These are phyloP conservation scores for Triplophysa dalaica DNA, from an alignment of 2,113 vertebrate species.

Conservation along the genomic window DNA sequence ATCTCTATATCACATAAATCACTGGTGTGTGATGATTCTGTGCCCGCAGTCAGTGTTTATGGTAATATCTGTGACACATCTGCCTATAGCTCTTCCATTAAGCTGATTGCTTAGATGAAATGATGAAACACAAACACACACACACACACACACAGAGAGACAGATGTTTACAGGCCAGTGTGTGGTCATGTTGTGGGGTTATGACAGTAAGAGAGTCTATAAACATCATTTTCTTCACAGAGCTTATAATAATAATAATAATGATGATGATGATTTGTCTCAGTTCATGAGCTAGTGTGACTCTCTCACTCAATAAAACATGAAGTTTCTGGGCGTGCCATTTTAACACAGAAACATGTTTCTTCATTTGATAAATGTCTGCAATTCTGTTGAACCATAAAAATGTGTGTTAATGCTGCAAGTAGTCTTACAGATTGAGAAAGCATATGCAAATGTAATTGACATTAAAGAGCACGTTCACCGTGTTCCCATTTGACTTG, in stretches of 20 bases:
- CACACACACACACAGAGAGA: conserved; percentile 23
- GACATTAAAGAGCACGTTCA: no score
- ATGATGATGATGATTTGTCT: not conserved
- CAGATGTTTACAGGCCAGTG: not conserved
- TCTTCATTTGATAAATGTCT: no score
- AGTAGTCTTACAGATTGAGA: no score
- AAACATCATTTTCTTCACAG: conserved; percentile 24
- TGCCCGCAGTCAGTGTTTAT: conserved; percentile 83
- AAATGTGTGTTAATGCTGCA: no score
- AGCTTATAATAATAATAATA: conserved; percentile 18
- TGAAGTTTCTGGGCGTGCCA: not conserved
- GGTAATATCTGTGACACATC: conserved; percentile 82
- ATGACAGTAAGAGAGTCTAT: conserved; percentile 6
- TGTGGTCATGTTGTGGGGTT: not conserved
- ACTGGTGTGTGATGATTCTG: conserved; percentile 33
- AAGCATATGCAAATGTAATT: no score
- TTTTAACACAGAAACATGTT: no score
- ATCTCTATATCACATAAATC: conserved; percentile 42
- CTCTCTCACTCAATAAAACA: conserved; percentile 6
- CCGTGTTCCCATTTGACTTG: no score
- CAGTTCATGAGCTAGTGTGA: not conserved
- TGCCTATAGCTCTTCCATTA: conserved; percentile 77
- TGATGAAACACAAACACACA: conserved; percentile 32
- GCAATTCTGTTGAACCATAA: no score
- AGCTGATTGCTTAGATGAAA: conserved; percentile 71